These are phyloP conservation scores for Drosophila truncata DNA, from an alignment of 1,140 invertebrate species.

Conservation along the genomic window DNA sequence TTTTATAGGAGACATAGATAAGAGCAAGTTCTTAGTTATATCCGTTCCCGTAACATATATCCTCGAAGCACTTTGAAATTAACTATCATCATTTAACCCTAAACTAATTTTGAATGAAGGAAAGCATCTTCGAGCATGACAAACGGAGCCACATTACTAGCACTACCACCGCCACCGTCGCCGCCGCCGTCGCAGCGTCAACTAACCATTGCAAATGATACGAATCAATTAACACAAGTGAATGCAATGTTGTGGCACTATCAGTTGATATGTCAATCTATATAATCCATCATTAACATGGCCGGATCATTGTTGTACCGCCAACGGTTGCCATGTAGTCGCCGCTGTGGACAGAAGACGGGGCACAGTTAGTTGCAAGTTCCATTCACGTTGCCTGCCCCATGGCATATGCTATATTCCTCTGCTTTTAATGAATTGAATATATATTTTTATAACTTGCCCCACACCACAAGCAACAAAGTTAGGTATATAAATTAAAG, in stretches of 20 bases:
- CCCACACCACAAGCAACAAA: conserved; percentile 3
- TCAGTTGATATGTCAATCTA: conserved; percentile 7
- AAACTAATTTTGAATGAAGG: conserved; percentile 31
- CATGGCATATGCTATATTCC: conserved; percentile 49
- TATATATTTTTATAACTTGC: conserved; percentile 57
- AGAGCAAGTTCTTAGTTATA: conserved; percentile 40
- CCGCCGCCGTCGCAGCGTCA: background rate
- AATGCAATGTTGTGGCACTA: conserved; percentile 1
- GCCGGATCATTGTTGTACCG: conserved; percentile 9
- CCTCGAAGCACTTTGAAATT: conserved; percentile 28
- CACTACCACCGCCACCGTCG: background rate
- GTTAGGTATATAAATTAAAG: conserved; percentile 18
- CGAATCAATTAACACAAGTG: conserved; percentile 12
- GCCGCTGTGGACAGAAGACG: conserved; percentile 37
- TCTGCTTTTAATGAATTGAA: conserved; percentile 32
- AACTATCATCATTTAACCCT: conserved; percentile 21
- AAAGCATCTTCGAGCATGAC: conserved; percentile 23
- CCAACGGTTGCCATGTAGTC: background rate
- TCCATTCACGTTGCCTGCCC: conserved; percentile 49
- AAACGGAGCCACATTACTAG: conserved; percentile 8
- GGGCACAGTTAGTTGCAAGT: conserved; percentile 51
- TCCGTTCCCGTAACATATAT: conserved; percentile 13
- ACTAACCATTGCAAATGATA: conserved; percentile 6
- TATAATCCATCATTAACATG: conserved; percentile 6
- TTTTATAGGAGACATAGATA: conserved; percentile 74